Evolutionary conservation across 2,888 invertebrate species (phyloP), one percentile per base, ranked within the genome.

Genomic region (Portevinia maculata): DNA sequence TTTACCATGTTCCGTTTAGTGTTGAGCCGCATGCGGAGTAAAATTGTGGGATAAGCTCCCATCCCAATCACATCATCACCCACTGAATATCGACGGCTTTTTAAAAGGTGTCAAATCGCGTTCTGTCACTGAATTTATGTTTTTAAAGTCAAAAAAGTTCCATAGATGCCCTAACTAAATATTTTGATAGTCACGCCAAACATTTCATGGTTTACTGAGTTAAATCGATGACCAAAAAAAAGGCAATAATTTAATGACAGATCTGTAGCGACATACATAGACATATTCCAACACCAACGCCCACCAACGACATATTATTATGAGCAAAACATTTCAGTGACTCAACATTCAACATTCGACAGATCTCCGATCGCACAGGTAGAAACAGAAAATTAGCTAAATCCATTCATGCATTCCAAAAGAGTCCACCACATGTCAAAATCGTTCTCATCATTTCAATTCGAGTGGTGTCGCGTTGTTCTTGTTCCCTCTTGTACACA

Each of bases 381-480:
- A 55, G 62, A 69, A 8, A 64, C 19, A 34, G 17, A 62, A 74
- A 69, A 81, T 75, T 64, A 59, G 50, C 64, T 34, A 70, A 65
- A 60, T 46, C 69, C 76, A 81, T 71, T 75, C 70, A 71, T 60
- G 76, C 70, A 70, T 75, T 64, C 75, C 75, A 81, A 9, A 44
- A 19, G 1, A 59, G 59, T 55, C 57, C 59, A 57, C 69, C 55
- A 69, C 59, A 81, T 57, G 62, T 41, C 60, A 67, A 74, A 69
- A 30, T 52, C 19, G 15, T 19, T 75, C 50, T 48, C 46, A 60
- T 69, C 37, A 13, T 57, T 78, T 46, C 21, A 13, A 50, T 78
- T 46, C 30, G 41, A 57, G 52, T 65, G 19, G 19, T 11, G 28
- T 30, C n/a, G 53, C 37, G 39, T 32, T 17, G 41, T 41, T 28